phyloP scores from a whole-genome alignment of 2,113 vertebrate genomes.

The Peromyscus maniculatus region DNA sequence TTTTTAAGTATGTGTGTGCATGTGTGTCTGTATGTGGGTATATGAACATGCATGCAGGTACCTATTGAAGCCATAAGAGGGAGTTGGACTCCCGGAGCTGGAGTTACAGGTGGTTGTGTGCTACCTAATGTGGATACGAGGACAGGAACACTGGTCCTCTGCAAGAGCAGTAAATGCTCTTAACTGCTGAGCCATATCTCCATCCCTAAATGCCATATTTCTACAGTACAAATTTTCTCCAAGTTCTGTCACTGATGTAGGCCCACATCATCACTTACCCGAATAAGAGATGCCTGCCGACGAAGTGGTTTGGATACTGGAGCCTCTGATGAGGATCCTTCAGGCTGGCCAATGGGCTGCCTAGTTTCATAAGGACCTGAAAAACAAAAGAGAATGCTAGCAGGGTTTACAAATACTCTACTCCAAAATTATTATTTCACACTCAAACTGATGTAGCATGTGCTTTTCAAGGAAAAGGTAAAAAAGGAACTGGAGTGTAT shows the following conservation, averaged over 20 bases:
- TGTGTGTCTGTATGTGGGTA: not conserved
- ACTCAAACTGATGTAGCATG: not conserved
- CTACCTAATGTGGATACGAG: not conserved
- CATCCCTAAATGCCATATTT: not conserved
- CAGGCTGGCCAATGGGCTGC: constrained; percentile 87
- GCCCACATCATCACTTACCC: constrained; percentile 85
- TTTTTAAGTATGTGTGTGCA: not conserved
- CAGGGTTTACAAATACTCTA: not conserved
- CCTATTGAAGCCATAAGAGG: not conserved
- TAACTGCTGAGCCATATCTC: not conserved
- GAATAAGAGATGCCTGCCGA: constrained; percentile 87
- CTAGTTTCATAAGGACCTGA: constrained; percentile 91
- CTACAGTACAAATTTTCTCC: not conserved
- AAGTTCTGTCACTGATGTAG: not conserved
- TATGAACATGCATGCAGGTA: not conserved
- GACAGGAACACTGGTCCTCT: not conserved
- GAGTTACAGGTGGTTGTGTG: not conserved
- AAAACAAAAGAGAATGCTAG: constrained; percentile 67
- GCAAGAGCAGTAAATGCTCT: not conserved
- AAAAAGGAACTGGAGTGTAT: constrained; percentile 16
- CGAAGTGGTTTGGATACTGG: constrained; percentile 88
- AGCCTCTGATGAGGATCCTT: constrained; percentile 89
- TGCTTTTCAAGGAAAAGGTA: constrained; percentile 23
- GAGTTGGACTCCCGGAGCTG: not conserved
- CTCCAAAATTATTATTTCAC: not conserved